Conservation (phyloP, 2,797 vertebrate species). For the Linurgus olivaceus region DNA sequence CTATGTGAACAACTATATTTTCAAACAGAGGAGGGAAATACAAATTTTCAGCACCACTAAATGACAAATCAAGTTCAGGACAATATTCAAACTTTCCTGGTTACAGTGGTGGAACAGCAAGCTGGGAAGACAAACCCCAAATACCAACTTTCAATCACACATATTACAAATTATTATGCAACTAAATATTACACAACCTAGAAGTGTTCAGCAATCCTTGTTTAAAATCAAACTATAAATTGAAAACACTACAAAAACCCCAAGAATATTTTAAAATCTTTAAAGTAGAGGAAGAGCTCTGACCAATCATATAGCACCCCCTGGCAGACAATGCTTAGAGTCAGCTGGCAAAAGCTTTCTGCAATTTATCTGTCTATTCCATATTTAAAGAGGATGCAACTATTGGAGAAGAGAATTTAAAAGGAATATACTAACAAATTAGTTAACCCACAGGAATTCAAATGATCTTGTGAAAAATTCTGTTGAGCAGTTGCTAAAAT, state of each 20-base stretch:
- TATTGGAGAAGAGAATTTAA: background rate
- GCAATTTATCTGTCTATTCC: conserved; percentile 1
- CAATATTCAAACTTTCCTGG: background rate
- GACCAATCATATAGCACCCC: conserved; percentile 57
- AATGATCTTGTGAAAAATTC: background rate
- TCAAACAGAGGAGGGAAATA: background rate
- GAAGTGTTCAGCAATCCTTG: background rate
- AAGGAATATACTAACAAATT: conserved; percentile 16
- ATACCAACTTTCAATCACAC: background rate
- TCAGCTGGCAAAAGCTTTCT: background rate
- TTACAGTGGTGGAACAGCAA: background rate
- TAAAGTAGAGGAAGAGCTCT: background rate
- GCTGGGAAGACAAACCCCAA: background rate
- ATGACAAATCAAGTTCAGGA: background rate
- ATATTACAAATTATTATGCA: background rate
- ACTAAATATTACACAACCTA: background rate
- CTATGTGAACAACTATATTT: background rate
- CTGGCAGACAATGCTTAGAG: conserved; percentile 48
- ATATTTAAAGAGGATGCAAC: background rate
- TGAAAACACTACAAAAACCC: background rate
- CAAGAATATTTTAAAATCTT: background rate
- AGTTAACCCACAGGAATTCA: conserved; percentile 40
- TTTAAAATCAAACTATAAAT: background rate
- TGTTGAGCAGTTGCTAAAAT: conserved; percentile 1
- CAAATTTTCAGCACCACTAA: background rate